Evolutionary conservation across 2,113 vertebrate genomes (phyloP).

Genomic region (Alouatta palliata): DNA sequence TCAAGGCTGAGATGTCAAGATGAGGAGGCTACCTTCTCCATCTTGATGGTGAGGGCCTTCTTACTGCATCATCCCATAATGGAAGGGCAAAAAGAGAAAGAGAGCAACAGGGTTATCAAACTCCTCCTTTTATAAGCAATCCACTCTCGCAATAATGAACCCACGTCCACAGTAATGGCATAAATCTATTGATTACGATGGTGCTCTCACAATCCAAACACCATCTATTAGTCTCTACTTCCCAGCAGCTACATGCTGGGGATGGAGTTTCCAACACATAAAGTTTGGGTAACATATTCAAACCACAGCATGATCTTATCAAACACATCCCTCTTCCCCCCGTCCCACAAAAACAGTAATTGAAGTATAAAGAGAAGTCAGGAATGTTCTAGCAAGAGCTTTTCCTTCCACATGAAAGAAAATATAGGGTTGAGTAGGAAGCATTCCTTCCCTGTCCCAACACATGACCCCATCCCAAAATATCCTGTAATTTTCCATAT

Average conservation of each 20-base stretch:
- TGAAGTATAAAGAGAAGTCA: neutral
- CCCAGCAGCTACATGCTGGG: neutral
- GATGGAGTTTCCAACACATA: neutral
- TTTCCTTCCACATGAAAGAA: neutral
- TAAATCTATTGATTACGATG: neutral
- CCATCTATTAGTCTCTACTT: neutral
- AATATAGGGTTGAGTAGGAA: neutral
- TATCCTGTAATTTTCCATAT: neutral
- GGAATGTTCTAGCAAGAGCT: neutral
- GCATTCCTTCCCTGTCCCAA: neutral
- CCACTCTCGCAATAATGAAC: neutral
- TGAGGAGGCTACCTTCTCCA: neutral
- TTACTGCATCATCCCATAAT: neutral
- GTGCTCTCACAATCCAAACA: neutral
- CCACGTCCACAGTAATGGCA: neutral
- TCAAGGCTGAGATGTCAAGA: neutral
- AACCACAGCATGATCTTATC: neutral
- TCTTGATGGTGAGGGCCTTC: neutral
- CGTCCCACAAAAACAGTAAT: neutral
- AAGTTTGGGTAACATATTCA: neutral
- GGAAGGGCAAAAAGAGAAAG: neutral
- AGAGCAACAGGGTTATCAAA: neutral
- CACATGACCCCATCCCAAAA: neutral
- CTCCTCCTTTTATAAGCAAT: neutral
- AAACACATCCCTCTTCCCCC: neutral